phyloP scores from a whole-genome alignment of 2,888 invertebrate species.

The Hirtodrosophila cameraria region DNA sequence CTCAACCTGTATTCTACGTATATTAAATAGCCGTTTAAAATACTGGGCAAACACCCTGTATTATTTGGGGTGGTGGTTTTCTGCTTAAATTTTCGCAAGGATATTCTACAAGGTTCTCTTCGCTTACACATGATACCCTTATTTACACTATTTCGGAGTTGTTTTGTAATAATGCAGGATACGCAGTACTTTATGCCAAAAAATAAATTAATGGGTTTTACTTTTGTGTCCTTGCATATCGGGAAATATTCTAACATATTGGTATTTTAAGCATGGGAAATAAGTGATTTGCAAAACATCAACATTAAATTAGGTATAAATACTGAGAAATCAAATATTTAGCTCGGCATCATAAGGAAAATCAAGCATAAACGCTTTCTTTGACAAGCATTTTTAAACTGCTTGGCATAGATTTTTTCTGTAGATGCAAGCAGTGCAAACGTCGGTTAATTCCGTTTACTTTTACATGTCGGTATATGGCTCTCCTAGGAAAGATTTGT shows the following conservation, averaged over 20 bases:
- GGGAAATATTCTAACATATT: background rate
- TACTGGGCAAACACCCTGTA: background rate
- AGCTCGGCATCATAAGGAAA: too few relatives aligned
- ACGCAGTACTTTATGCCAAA: background rate
- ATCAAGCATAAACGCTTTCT: too few relatives aligned
- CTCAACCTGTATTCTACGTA: background rate
- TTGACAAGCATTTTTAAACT: too few relatives aligned
- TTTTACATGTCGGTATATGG: too few relatives aligned
- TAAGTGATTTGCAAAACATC: too few relatives aligned
- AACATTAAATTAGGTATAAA: too few relatives aligned
- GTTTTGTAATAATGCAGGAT: background rate
- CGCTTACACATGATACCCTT: background rate
- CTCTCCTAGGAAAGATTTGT: too few relatives aligned
- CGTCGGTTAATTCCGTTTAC: too few relatives aligned
- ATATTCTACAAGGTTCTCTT: background rate
- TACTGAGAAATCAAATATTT: too few relatives aligned
- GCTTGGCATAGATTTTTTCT: too few relatives aligned
- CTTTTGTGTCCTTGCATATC: background rate
- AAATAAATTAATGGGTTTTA: background rate
- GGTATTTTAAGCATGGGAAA: background rate
- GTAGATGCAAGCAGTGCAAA: too few relatives aligned
- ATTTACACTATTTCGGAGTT: conserved; percentile 20
- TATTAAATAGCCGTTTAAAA: background rate
- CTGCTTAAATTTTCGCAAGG: background rate
- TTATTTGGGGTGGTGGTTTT: background rate